Evolutionary conservation across 2,888 invertebrate genomes (phyloP), one percentile per base, ranked within the genome.

Genomic region (Microctonus brassicae): DNA sequence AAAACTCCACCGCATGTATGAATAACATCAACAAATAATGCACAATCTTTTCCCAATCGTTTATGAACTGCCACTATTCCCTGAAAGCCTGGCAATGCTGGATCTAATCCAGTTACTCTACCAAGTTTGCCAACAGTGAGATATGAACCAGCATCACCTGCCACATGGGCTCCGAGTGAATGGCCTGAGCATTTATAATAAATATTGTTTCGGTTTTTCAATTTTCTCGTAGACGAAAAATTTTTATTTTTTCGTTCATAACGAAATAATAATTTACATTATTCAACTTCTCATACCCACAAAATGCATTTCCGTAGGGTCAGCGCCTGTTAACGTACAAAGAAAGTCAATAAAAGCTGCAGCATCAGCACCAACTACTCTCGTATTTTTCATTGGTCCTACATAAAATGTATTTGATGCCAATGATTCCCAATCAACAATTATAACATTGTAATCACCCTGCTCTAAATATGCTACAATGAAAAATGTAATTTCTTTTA

Each of bases 91-190:
- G 89, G 89, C 33, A 88, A 83, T 34, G 89, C 89, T 7, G 89
- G 89, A 80, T 89, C 89, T 24, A 89, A 78, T 17, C 87, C 89
- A 7, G 89, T 89, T 7, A 89, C 84, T 75, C 89, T 82, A 9
- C 86, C 88, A 4, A 89, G 70, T 72, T 83, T 87, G 26, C 86
- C 86, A 75, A 78, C 80, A 69, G 71, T 80, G 22, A 78, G 71
- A 2, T 79, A 76, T 47, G 77, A 73, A 13, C 86, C 87, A 1
- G 84, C 77, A 57, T 86, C 87, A 33, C 88, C 88, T 52, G 86
- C 86, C 9, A 88, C 86, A 34, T 88, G 88, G 2, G 87, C 88
- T 34, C 88, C 88, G 55, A 88, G 79, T 24, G 86, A 86, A 76
- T 88, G 87, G 67, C 87, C 87, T 87, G 61, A 22, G 52, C 36